Evolutionary conservation across 2,113 vertebrate species (phyloP), one percentile per base, ranked within the genome.

Genomic region (Chionis minor): DNA sequence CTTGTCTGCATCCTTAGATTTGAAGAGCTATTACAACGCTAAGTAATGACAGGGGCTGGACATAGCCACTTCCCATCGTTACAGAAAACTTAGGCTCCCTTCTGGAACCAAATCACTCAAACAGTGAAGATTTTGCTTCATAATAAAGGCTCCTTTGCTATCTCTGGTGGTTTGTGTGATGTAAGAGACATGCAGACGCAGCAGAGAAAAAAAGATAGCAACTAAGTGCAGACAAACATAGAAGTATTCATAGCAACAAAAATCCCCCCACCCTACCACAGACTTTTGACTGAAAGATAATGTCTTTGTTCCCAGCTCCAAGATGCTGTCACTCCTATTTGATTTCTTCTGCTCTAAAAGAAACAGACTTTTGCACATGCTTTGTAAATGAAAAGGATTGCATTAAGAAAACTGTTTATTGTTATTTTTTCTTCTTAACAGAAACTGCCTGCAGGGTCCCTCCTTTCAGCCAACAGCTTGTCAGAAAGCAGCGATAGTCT

Each of bases 281-380:
- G 40, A 52, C 22, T 93, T 93, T n/a, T 94, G 90, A 88, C 90
- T 93, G 87, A 66, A 65, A 45, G 78, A 82, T 14, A 62, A 69
- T 33, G 54, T 61, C 79, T 95, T 95, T 96, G 87, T 88, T 96
- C 90, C 73, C 58, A 66, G 85, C 58, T 94, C 93, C 96, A 90
- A 90, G 74, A 91, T 73, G 66, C 85, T 82, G 86, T 85, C 93
- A 85, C 21, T 89, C 47, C 61, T 40, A 6, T 70, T 92, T 88
- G 27, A 82, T 85, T 95, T 65, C 79, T 66, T 66, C 71, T 56
- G 26, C 52, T 79, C n/a, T 70, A 69, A 86, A 91, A 85, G 78
- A 88, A 94, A 54, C 84, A 96, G 93, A 92, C n/a, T 91, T 81
- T 33, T 73, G 62, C 67, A 70, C n/a, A 10, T 80, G 47, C 74